phyloP scores from a whole-genome alignment of 2,113 vertebrate genomes.

The Chunga burmeisteri region DNA sequence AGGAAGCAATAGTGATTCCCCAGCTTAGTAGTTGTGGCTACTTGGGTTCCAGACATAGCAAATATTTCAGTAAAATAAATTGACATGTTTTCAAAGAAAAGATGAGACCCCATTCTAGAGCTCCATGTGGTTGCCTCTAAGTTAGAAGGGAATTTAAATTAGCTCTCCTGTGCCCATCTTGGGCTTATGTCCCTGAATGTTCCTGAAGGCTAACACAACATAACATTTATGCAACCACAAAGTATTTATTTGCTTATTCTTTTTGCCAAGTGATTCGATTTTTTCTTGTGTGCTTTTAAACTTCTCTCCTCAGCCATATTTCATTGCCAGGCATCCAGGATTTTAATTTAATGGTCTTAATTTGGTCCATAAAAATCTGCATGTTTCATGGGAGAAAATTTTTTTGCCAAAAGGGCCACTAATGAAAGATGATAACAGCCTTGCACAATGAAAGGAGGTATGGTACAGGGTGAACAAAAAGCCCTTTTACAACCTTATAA shows the following conservation, averaged over 20 bases:
- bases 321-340: neutral
- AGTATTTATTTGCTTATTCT: neutral
- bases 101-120: neutral
- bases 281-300: neutral
- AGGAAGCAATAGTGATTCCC: neutral
- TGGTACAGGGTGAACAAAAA: neutral
- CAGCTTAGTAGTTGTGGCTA: neutral
- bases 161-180: neutral
- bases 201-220: neutral
- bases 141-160: neutral
- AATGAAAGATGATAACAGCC: neutral
- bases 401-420: neutral
- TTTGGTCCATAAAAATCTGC: neutral
- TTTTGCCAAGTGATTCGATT: neutral
- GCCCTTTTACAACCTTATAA: neutral
- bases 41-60: neutral
- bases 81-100: neutral
- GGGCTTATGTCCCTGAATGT: neutral
- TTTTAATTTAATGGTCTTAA: constrained; percentile 6
- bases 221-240: neutral
- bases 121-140: neutral
- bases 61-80: neutral
- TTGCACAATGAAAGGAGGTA: constrained; percentile 13
- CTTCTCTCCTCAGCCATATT: neutral
- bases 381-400: neutral